Conservation (phyloP, 2,113 vertebrate species). For the Ursus arctos region DNA sequence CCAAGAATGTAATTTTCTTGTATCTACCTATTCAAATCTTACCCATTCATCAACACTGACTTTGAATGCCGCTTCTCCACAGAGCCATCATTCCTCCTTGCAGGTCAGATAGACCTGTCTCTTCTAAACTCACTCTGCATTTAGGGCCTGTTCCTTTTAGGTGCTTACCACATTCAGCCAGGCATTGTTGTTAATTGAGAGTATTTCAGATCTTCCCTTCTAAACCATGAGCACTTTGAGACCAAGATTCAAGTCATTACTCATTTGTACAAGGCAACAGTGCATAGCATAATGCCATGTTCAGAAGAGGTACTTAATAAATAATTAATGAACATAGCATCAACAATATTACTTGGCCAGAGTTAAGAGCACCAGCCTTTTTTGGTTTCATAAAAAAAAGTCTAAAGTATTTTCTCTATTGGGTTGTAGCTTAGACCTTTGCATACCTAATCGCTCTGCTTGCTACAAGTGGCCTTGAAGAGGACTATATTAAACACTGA, state of each 20-base stretch:
- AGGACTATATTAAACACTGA: neutral
- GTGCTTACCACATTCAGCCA: neutral
- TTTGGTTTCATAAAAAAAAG: conserved; percentile 23
- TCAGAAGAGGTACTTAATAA: conserved; percentile 23
- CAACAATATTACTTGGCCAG: neutral
- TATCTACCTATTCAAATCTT: neutral
- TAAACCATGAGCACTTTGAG: neutral
- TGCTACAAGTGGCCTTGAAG: conserved; percentile 12
- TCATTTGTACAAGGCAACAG: neutral
- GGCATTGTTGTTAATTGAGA: neutral
- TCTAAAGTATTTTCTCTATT: neutral
- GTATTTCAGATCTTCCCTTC: conserved; percentile 7
- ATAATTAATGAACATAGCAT: neutral
- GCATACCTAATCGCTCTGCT: conserved; percentile 13
- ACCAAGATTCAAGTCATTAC: neutral
- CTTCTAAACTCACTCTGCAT: neutral
- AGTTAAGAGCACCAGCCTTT: neutral
- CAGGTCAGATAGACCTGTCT: neutral
- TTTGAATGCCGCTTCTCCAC: neutral
- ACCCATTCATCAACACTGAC: neutral
- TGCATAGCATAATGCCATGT: neutral
- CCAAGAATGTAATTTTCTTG: neutral
- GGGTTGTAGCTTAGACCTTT: neutral
- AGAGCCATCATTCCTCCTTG: neutral
- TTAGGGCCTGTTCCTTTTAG: neutral